Base-by-base conservation (phyloP, 2,888 invertebrate genomes). In the Octodonta nipae region DNA sequence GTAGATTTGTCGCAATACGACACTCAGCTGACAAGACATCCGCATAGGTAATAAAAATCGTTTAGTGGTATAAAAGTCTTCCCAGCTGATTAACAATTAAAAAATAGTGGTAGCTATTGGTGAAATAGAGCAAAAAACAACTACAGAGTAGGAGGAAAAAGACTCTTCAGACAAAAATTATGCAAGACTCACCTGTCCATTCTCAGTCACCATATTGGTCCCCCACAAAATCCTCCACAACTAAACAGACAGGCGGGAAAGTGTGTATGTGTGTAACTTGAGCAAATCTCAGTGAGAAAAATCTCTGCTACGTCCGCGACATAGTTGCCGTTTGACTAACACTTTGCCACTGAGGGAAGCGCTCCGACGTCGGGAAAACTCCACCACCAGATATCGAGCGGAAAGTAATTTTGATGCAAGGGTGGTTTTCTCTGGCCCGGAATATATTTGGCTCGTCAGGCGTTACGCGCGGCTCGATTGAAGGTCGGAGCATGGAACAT, bases 331-430 rank as follows among this genome's bases (percentile, higher is more conserved):
- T 52, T 47, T 42, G 52, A 46, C 51, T 47, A 52, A 44, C 48
- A 45, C 38, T 46, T 41, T 43, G 46, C 49, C 47, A 51, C 52
- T 51, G 47, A 46, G 41, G 34, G 38, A 39, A 35, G 47, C 46
- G 41, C 47, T 45, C 41, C 42, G 44, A 52, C 52, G 52, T 52
- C 52, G 35, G 48, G 50, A 50, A 54, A 50, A 52, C 58, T 56
- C 57, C 51, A n/a, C n/a, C n/a, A n/a, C n/a, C n/a, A n/a, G 49
- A 41, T 61, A 61, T 61, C 57, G 61, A 61, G 55, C 49, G 53
- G 58, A 60, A 59, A 52, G 46, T 48, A 56, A 50, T 51, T 57
- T 59, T 55, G 56, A 58, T 55, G 49, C 28, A 20, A 27, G 25
- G 22, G 4, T n/a, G n/a, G n/a, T n/a, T n/a, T n/a, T n/a, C n/a